phyloP scores from a whole-genome alignment of 2,797 vertebrate genomes.

The Manis pentadactyla region DNA sequence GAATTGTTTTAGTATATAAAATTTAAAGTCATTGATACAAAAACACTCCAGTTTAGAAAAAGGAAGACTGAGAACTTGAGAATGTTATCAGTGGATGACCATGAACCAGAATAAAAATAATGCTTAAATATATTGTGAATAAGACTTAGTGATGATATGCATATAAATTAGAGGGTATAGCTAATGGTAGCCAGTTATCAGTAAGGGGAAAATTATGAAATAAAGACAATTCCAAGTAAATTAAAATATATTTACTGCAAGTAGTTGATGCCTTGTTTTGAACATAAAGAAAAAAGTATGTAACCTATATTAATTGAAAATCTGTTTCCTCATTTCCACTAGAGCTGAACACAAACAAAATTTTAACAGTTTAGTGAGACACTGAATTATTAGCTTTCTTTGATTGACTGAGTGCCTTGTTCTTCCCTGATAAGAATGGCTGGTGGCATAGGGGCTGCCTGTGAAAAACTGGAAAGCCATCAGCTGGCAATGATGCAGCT shows the following conservation, averaged over 20 bases:
- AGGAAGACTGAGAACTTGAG: neutral
- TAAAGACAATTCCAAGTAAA: neutral
- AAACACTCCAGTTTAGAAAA: constrained; percentile 28
- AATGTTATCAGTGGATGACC: neutral
- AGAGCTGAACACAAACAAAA: neutral
- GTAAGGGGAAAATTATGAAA: neutral
- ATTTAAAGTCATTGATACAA: neutral
- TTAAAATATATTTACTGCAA: neutral
- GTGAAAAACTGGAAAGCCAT: neutral
- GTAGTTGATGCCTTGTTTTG: neutral
- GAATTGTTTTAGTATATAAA: neutral
- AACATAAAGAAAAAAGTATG: neutral
- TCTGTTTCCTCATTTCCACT: neutral
- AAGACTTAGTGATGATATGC: neutral
- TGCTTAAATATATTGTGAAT: neutral
- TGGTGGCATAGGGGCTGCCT: neutral
- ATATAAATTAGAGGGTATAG: neutral
- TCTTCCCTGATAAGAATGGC: neutral
- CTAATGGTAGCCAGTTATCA: neutral
- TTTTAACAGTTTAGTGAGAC: neutral
- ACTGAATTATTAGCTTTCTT: neutral
- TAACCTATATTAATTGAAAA: neutral
- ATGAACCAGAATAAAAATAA: neutral
- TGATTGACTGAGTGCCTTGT: neutral
- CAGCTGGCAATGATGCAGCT: too few relatives aligned